Conservation (phyloP, 2,888 invertebrate genomes). For the Hyposoter didymator region DNA sequence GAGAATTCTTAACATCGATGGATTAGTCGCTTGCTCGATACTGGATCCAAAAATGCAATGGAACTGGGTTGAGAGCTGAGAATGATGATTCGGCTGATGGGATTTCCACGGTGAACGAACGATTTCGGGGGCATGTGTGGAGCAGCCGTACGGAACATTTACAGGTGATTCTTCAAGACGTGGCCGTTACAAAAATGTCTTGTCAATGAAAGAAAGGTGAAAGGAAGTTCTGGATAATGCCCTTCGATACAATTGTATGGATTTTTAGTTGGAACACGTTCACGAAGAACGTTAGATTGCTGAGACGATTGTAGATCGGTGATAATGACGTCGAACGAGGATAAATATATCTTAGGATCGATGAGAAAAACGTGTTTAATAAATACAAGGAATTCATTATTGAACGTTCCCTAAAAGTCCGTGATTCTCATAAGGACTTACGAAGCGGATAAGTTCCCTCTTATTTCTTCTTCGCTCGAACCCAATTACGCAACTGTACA, state of each 20-base stretch:
- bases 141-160: background rate
- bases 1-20: background rate
- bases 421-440: slow-evolving; percentile 6
- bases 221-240: slow-evolving; percentile 17
- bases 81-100: background rate
- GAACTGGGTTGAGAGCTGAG: slow-evolving; percentile 12
- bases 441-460: slow-evolving; percentile 13
- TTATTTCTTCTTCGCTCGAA: slow-evolving; percentile 4
- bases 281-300: background rate
- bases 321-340: background rate
- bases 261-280: background rate
- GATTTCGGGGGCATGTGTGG: background rate
- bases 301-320: background rate
- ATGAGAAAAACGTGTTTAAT: slow-evolving; percentile 31
- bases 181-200: background rate
- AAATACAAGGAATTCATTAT: slow-evolving; percentile 40
- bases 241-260: slow-evolving; percentile 16
- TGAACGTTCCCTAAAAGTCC: slow-evolving; percentile 15
- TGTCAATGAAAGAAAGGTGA: background rate
- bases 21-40: background rate
- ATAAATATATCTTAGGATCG: slow-evolving; percentile 18
- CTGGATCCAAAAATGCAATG: slow-evolving; percentile 19
- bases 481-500: slow-evolving; percentile 37
- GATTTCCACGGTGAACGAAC: background rate
- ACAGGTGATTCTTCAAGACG: background rate